Base-by-base conservation (phyloP, 2,797 vertebrate genomes). In the Numenius phaeopus region DNA sequence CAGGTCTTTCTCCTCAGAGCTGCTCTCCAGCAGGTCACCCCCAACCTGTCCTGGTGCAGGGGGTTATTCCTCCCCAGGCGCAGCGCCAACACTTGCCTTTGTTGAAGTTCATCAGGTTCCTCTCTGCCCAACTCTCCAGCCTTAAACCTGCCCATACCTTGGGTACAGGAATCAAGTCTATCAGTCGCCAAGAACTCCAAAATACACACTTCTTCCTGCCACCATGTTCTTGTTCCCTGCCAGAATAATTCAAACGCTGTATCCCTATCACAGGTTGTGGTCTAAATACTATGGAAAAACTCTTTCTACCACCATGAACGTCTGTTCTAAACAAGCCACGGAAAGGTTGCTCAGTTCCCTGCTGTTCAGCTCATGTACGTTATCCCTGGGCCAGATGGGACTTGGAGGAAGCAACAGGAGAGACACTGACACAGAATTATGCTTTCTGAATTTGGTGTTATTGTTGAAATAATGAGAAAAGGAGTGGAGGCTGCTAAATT, bases 131-230 rank as follows among this genome's bases (percentile, higher is more conserved):
- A 9, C 49, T 27, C 49, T 26, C 49, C 49, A 50, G 49, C 49
- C 49, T 50, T 26, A 37, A 66, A 32, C 42, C 19, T n/a, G 27
- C 29, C 37, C 2, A 0, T 17, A 58, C 27, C 22, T 13, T 10
- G 30, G 37, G 16, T 14, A 62, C 24, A 75, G 37, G 50, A 89
- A 57, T 30, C 0, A 0, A 32, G 62, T 16, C 49, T 7, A 0
- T 39, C 11, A 7, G 47, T 23, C 50, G 27, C 10, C 0, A 0
- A 64, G 67, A 87, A 30, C 10, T 40, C 10, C 0, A 0, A 58
- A 65, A 44, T 4, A 5, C 11, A 11, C 0, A 1, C 10, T 34
- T 46, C 42, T 17, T 47, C 39, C 19, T 37, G 24, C 23, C 37
- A 9, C 8, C 39, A 27, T 8, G 22, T 55, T 40, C 73, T 50